These are phyloP conservation scores for Pristionchus maxplancki DNA, from an alignment of 2,888 invertebrate species.

Conservation along the genomic window DNA sequence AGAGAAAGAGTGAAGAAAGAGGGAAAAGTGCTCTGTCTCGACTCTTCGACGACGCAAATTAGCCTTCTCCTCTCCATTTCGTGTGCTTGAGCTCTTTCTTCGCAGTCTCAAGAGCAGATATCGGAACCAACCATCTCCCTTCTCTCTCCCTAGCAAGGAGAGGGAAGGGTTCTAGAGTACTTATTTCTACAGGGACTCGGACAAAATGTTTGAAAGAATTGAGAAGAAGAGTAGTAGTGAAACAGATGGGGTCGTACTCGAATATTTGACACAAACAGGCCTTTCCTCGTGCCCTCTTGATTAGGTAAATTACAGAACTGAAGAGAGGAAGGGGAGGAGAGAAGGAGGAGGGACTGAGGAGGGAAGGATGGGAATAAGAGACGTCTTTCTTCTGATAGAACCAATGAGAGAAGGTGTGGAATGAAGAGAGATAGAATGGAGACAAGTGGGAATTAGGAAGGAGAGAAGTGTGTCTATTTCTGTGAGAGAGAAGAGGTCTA, in stretches of 20 bases:
- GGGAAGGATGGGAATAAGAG: conserved; percentile 19
- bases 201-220: neutral
- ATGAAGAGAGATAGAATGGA: neutral
- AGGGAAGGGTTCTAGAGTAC: too few species aligned
- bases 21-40: conserved; percentile 1
- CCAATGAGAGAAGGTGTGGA: neutral
- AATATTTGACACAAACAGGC: neutral
- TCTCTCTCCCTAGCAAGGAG: too few species aligned
- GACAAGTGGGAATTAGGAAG: conserved; percentile 44
- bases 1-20: conserved; percentile 12
- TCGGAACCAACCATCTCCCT: neutral
- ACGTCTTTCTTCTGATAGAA: neutral
- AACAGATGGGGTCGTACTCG: neutral
- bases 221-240: neutral
- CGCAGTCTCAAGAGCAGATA: neutral
- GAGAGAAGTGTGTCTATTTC: neutral
- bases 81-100: conserved; percentile 20
- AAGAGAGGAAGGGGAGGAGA: conserved; percentile 1
- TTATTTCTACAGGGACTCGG: neutral
- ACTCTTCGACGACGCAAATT: conserved; percentile 29
- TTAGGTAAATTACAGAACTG: conserved; percentile 18
- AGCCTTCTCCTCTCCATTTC: conserved; percentile 4
- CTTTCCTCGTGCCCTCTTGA: neutral
- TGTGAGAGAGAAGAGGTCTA: conserved; percentile 52
- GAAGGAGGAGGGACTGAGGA: conserved; percentile 9